Evolutionary conservation across 2,113 vertebrate species (phyloP), one percentile per base, ranked within the genome.

Genomic region (Hydrochoerus hydrochaeris): DNA sequence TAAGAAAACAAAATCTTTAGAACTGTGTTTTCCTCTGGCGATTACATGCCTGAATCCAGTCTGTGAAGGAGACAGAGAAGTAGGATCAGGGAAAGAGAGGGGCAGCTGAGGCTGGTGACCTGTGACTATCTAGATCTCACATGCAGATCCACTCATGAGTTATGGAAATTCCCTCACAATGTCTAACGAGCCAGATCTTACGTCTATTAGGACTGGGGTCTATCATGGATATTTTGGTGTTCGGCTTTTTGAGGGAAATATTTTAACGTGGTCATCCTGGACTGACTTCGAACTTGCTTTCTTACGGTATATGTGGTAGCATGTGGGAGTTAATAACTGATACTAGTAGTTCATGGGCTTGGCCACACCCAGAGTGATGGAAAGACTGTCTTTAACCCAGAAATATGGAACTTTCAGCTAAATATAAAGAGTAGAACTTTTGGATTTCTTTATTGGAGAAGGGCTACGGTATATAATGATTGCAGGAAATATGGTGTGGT

Each of bases 41-140:
- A 58, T 22, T 16, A 3, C 17, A 54, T 73, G 2, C 11, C 9
- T 32, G 49, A 32, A 85, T 60, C 2, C 3, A 82, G 7, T 60
- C 1, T 49, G 3, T 69, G 49, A 35, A 77, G 60, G 32, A 4
- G 20, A 3, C 16, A 1, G 7, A 71, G 4, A 3, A 71, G 8
- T 14, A 57, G 2, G 38, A 58, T 60, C 13, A 60, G 41, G 2
- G 2, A n/a, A 57, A 90, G 1, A 22, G 20, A 35, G 16, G 22
- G n/a, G 2, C 16, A 28, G 11, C 2, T 22, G 30, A 38, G 7
- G 2, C 77, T 32, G 3, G 41, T 4, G 12, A 14, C 10, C 8
- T 52, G 6, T 0, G 19, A 8, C 9, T 2, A n/a, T 3, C 5
- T 26, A n/a, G 44, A 69, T 28, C 20, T 30, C 20, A 84, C 60